phyloP scores from a whole-genome alignment of 2,113 vertebrate genomes.

The Meriones unguiculatus region DNA sequence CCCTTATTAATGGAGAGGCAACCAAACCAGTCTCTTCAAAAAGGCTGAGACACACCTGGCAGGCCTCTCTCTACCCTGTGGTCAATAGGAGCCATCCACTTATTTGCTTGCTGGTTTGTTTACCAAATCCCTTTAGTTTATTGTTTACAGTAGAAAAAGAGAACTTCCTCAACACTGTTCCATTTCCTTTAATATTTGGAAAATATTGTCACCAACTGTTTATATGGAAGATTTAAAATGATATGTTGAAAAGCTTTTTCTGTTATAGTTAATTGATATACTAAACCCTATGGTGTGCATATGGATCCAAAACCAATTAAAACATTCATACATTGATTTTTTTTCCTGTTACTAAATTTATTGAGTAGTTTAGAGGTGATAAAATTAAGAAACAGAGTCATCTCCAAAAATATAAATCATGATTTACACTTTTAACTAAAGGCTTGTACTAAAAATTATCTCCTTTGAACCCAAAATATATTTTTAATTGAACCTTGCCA shows the following conservation, averaged over 20 bases:
- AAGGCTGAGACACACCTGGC: neutral
- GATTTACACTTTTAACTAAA: slow-evolving; percentile 75
- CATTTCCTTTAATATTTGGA: neutral
- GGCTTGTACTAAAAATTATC: slow-evolving; percentile 72
- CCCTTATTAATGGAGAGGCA: neutral
- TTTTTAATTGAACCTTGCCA: slow-evolving; percentile 59
- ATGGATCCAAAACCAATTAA: slow-evolving; percentile 78
- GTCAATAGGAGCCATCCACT: neutral
- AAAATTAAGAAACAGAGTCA: slow-evolving; percentile 73
- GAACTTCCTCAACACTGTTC: neutral
- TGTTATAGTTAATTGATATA: slow-evolving; percentile 72
- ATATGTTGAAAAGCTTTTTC: slow-evolving; percentile 69
- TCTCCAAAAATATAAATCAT: slow-evolving; percentile 64
- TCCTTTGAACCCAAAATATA: slow-evolving; percentile 57
- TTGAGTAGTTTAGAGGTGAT: slow-evolving; percentile 42
- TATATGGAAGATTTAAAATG: slow-evolving; percentile 63
- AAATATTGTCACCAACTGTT: neutral
- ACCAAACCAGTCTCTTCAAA: neutral
- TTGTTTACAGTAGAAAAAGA: neutral
- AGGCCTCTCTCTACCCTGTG: neutral
- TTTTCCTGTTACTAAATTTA: slow-evolving; percentile 68
- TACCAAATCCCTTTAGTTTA: neutral
- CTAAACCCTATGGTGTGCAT: slow-evolving; percentile 56
- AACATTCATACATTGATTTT: slow-evolving; percentile 80
- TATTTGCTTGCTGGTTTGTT: neutral